Evolutionary conservation across 1,140 invertebrate species (phyloP).

Genomic region (Nasonia longicornis): DNA sequence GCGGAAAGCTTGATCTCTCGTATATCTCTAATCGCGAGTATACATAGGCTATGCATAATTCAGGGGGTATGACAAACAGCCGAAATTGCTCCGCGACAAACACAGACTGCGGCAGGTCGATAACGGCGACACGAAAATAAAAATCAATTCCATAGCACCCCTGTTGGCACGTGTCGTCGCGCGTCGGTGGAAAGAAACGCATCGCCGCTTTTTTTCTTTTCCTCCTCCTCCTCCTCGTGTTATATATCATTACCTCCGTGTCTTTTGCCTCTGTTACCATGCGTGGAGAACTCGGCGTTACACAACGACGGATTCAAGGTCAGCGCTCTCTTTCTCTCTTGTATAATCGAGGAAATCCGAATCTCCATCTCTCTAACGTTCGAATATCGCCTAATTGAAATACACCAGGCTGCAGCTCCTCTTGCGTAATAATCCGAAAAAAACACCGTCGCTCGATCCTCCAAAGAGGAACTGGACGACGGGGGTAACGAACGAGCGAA

Average conservation of each 20-base stretch:
- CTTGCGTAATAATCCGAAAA: not conserved
- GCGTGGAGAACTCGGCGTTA: conserved; percentile 28
- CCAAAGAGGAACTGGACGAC: not conserved
- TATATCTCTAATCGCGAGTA: too few relatives aligned
- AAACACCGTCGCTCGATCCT: not conserved
- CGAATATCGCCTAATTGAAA: not conserved
- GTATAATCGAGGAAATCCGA: conserved; percentile 13
- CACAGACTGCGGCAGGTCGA: too few relatives aligned
- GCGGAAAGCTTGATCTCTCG: too few relatives aligned
- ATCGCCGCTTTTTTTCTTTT: conserved; percentile 54
- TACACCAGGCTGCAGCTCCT: too few relatives aligned
- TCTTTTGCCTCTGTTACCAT: conserved; percentile 12
- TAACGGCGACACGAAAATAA: too few relatives aligned
- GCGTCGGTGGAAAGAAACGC: conserved; percentile 57
- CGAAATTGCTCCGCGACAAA: too few relatives aligned
- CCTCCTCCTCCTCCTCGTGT: not conserved
- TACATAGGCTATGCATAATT: too few relatives aligned
- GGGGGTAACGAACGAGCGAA: conserved; percentile 6
- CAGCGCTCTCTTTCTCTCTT: conserved; percentile 34
- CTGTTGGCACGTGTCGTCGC: not conserved
- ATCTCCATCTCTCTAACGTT: not conserved
- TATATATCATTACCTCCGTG: not conserved
- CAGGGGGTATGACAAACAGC: too few relatives aligned
- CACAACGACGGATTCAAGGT: conserved; percentile 41
- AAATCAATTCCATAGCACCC: too few relatives aligned